A percentile compares a stretch with the other conserved stretches of the same genome.
These are phyloP conservation scores for Catotricha subobsoleta DNA, from an alignment of 2,888 invertebrate genomes.

Conservation along the genomic window DNA sequence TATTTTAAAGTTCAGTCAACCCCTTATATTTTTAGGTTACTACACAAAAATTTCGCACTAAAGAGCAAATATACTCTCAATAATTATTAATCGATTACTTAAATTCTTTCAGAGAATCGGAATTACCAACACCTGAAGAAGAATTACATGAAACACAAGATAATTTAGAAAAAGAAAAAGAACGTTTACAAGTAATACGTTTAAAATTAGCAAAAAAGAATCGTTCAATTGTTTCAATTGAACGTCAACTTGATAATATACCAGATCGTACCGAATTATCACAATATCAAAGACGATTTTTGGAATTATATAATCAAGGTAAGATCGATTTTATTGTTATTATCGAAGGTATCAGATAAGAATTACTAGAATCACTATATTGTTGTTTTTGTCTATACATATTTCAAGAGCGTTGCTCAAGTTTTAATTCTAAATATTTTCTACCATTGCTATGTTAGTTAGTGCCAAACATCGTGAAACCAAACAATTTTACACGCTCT, in stretches of 20 bases:
- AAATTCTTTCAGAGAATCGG: conserved; percentile 24
- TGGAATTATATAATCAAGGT: conserved; percentile 92
- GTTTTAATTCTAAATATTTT: neutral
- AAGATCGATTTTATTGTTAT: too few relatives aligned
- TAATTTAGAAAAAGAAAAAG: conserved; percentile 42
- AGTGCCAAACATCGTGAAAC: conserved; percentile 92
- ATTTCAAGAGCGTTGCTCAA: neutral
- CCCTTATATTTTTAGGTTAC: conserved; percentile 14
- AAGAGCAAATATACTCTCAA: too few relatives aligned
- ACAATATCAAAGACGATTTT: conserved; percentile 89
- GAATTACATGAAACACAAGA: conserved; percentile 35
- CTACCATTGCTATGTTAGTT: conserved; percentile 39
- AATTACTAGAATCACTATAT: neutral
- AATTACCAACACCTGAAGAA: conserved; percentile 28
- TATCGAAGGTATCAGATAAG: too few relatives aligned
- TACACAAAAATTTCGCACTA: conserved; percentile 33
- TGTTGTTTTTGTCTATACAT: neutral
- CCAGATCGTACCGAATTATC: conserved; percentile 83
- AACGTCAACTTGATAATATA: conserved; percentile 77
- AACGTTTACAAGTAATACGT: conserved; percentile 41
- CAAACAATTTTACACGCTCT: conserved; percentile 90
- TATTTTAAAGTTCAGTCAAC: too few relatives aligned
- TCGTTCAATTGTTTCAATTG: conserved; percentile 59
- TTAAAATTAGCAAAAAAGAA: conserved; percentile 61
- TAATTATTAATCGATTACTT: too few relatives aligned